These are phyloP conservation scores for Helicolenus hilgendorfi DNA, from an alignment of 2,797 vertebrate species.

Conservation along the genomic window DNA sequence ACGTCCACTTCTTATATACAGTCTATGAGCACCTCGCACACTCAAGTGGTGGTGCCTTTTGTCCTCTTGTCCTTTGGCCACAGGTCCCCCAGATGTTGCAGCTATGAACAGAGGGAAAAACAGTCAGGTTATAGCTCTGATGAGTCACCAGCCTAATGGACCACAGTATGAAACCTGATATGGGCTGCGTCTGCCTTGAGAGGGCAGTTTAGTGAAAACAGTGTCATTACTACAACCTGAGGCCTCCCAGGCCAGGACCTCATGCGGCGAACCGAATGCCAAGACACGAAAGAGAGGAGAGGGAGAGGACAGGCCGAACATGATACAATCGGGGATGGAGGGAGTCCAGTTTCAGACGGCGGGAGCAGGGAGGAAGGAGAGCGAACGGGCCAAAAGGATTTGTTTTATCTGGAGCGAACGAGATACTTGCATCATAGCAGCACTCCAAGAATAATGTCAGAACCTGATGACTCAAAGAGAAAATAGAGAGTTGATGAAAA, in stretches of 20 bases:
- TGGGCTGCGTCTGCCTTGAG: slow-evolving; percentile 46
- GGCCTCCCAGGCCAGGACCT: slow-evolving; percentile 73
- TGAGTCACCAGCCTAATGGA: slow-evolving; percentile 79
- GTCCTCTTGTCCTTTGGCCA: slow-evolving; percentile 42
- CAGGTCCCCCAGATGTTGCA: slow-evolving; percentile 56
- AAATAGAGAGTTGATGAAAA: slow-evolving; percentile 78
- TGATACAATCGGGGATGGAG: slow-evolving; percentile 63
- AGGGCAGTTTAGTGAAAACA: slow-evolving; percentile 72
- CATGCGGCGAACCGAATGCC: slow-evolving; percentile 55
- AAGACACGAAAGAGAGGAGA: slow-evolving; percentile 50
- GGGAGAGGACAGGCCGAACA: slow-evolving; percentile 41
- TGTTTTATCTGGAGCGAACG: slow-evolving; percentile 79
- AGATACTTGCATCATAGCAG: slow-evolving; percentile 76
- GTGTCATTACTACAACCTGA: slow-evolving; percentile 76
- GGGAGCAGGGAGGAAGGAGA: slow-evolving; percentile 27
- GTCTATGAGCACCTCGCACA: not conserved
- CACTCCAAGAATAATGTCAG: slow-evolving; percentile 83
- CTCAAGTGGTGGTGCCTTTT: not conserved
- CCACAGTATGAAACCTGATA: slow-evolving; percentile 71
- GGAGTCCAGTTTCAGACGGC: slow-evolving; percentile 50
- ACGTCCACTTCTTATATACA: not conserved
- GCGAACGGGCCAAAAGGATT: slow-evolving; percentile 24
- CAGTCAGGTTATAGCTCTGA: slow-evolving; percentile 51
- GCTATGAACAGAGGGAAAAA: slow-evolving; percentile 47
- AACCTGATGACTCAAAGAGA: slow-evolving; percentile 80